A percentile compares a stretch with the other conserved stretches of the same genome.
Evolutionary conservation across 2,113 vertebrate genomes (phyloP).

Genomic region (Pelodiscus sinensis): DNA sequence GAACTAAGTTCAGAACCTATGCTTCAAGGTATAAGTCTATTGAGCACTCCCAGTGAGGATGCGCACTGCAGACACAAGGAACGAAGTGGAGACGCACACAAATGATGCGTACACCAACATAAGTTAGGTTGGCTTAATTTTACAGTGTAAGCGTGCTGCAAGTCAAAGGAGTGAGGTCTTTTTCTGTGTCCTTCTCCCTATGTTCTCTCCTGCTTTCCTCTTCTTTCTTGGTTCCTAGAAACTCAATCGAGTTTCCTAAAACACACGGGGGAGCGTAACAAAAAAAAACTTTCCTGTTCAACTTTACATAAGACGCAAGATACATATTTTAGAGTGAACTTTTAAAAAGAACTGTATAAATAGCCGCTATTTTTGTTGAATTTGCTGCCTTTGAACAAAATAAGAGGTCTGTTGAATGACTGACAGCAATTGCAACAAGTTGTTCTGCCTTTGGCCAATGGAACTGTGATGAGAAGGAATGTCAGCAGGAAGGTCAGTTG

Average conservation of each 20-base stretch:
- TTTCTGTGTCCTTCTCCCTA: not conserved
- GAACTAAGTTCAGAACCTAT: not conserved
- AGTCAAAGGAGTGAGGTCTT: not conserved
- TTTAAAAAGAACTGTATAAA: not conserved
- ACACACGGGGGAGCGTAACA: not conserved
- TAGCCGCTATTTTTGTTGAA: not conserved
- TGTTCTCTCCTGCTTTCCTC: not conserved
- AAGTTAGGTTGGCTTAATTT: not conserved
- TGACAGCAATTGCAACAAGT: not conserved
- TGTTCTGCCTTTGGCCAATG: not conserved
- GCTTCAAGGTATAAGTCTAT: not conserved
- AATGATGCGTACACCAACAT: not conserved
- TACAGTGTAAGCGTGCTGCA: not conserved
- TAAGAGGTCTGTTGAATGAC: not conserved
- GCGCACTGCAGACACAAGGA: not conserved
- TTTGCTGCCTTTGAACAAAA: not conserved
- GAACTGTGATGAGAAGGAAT: not conserved
- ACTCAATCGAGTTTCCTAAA: not conserved
- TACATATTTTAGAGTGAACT: not conserved
- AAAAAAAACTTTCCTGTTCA: not conserved
- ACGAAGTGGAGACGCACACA: not conserved
- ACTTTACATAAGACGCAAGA: not conserved
- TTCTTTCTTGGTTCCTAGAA: not conserved
- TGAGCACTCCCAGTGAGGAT: not conserved
- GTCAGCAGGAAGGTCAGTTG: not conserved